phyloP scores from a whole-genome alignment of 1,140 invertebrate genomes.

The Tetramorium alpestre region DNA sequence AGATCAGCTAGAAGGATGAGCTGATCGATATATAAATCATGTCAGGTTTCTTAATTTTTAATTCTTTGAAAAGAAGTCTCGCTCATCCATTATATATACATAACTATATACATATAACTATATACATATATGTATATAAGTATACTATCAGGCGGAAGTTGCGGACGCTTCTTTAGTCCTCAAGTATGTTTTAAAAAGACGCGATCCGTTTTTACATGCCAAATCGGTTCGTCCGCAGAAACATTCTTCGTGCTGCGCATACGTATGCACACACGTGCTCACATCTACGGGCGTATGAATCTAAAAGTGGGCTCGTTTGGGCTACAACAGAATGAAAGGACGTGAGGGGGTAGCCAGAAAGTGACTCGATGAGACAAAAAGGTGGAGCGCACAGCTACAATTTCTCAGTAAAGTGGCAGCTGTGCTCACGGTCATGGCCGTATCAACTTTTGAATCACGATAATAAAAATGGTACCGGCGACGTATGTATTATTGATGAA shows the following conservation, averaged over 20 bases:
- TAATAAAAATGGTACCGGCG: conserved; percentile 31
- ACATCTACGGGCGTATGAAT: conserved; percentile 29
- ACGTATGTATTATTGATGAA: conserved; percentile 48
- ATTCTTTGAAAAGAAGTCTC: background rate
- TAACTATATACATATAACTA: too few species aligned
- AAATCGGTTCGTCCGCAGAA: conserved; percentile 71
- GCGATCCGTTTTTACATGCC: conserved; percentile 78
- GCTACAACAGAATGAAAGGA: conserved; percentile 56
- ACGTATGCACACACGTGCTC: background rate
- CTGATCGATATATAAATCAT: conserved; percentile 30
- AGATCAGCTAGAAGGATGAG: conserved; percentile 12
- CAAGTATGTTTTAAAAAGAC: conserved; percentile 83
- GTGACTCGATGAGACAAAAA: conserved; percentile 61
- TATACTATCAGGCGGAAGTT: conserved; percentile 51
- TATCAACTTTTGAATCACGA: conserved; percentile 21
- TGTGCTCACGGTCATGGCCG: conserved; percentile 60
- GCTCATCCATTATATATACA: conserved; percentile 29
- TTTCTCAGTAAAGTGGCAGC: conserved; percentile 77
- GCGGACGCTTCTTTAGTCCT: conserved; percentile 59
- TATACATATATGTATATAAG: too few species aligned
- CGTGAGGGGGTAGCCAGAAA: conserved; percentile 11
- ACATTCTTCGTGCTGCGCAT: conserved; percentile 52
- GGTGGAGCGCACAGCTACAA: conserved; percentile 49
- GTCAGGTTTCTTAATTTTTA: conserved; percentile 8
- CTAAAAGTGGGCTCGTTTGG: conserved; percentile 40